Base-by-base conservation (phyloP, 2,113 vertebrate genomes). In the Tricholaema leucomelas region DNA sequence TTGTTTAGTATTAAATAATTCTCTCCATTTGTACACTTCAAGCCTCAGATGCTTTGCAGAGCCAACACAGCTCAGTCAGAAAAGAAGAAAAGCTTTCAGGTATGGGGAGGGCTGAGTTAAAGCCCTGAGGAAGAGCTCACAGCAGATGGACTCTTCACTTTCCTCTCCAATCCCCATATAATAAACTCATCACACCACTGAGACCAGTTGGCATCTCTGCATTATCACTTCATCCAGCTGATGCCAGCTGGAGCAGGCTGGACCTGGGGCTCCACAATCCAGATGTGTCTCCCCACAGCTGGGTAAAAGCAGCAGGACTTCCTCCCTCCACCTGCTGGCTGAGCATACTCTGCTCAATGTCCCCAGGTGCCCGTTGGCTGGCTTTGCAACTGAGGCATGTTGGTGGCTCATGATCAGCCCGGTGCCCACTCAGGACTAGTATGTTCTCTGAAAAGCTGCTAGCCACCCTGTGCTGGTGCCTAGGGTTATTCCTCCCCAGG, bases 1-100 rank as follows among this genome's bases (percentile, higher is more conserved):
- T 94, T 91, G 92, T 85, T 93, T 85, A 67, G 64, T 77, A 74
- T 82, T 87, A 93, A 96, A 91, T 92, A 95, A 89, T 95, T 87
- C 81, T 87, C 89, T 70, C 78, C 64, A 82, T 89, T 89, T 93
- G 92, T 92, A 87, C 38, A 58, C 79, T 92, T 92, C 64, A 70
- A 93, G 46, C 46, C 59, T 55, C 84, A 92, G 78, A 81, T 0
- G 0, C 42, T 0, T 10, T 14, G 79, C 42, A 78, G 69, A 85
- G 81, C 63, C 0, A 4, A 55, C 38, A 9, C 5, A 0, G 46
- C 79, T 94, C 83, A 72, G 65, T 55, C 12, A 76, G 69, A 31
- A 48, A 69, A 69, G 30, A 27, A 21, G 55, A 60, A 71, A 52
- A 63, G 7, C 30, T 10, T 46, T 42, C 16, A 21, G 15, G 10